phyloP scores from a whole-genome alignment of 2,797 vertebrate genomes.

The Eospalax fontanierii region DNA sequence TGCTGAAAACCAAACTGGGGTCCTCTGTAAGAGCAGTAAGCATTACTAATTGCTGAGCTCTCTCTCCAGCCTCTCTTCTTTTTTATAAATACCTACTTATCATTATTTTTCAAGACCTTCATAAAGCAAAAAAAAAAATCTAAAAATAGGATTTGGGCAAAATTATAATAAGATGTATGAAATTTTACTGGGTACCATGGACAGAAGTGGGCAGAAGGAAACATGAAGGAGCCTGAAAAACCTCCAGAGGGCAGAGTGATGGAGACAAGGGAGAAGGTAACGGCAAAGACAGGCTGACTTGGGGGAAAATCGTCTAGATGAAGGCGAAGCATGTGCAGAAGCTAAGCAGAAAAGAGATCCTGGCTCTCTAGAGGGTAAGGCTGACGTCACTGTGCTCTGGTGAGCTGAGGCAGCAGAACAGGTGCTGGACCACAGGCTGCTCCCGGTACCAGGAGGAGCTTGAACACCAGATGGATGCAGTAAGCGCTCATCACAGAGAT shows the following conservation, averaged over 20 bases:
- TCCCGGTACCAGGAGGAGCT: no score
- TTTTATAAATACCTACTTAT: neutral
- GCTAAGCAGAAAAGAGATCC: neutral
- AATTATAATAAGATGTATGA: neutral
- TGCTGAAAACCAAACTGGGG: no score
- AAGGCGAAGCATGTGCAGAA: neutral
- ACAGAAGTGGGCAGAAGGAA: neutral
- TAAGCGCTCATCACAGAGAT: neutral
- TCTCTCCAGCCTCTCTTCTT: no score
- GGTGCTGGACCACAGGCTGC: no score
- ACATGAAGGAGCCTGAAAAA: neutral
- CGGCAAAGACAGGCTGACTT: conserved; percentile 13
- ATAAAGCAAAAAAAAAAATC: conserved; percentile 21
- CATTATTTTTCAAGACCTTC: neutral
- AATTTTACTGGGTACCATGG: neutral
- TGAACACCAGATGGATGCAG: no score
- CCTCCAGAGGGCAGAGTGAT: neutral
- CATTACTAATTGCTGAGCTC: no score
- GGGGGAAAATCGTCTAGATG: neutral
- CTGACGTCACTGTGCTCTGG: neutral
- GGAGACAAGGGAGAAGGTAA: neutral
- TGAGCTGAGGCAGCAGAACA: neutral
- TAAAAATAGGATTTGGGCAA: neutral
- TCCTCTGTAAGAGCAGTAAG: no score
- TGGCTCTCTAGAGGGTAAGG: no score